Percentiles rank a stretch among this genome's conserved stretches.
phyloP scores from a whole-genome alignment of 1,140 invertebrate genomes.

The Tachypleus tridentatus region DNA sequence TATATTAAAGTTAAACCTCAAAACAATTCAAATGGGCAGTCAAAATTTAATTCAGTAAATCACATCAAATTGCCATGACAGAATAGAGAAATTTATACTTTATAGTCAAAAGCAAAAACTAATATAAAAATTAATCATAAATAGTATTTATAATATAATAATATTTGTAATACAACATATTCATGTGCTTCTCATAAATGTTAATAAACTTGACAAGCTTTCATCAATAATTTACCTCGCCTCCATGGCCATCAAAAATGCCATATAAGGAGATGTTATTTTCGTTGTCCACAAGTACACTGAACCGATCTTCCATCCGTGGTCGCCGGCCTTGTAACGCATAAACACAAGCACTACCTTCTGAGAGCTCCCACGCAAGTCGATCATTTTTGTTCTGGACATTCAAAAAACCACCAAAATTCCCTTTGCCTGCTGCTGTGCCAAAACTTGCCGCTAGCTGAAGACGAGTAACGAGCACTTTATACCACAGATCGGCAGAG shows the following conservation, averaged over 20 bases:
- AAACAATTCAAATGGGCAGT: too few species aligned
- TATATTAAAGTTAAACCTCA: too few species aligned
- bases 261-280: conserved; percentile 70
- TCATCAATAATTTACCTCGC: conserved; percentile 46
- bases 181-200: conserved; percentile 4
- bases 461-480: neutral
- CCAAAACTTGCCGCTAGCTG: neutral
- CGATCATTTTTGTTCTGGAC: neutral
- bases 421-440: neutral
- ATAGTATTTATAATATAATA: neutral
- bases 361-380: conserved; percentile 44
- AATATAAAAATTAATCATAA: neutral
- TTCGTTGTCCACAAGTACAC: conserved; percentile 53
- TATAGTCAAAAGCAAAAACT: too few species aligned
- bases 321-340: conserved; percentile 75
- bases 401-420: conserved; percentile 1
- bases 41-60: too few species aligned
- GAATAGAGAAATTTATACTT: too few species aligned
- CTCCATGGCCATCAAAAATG: conserved; percentile 90
- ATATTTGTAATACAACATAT: conserved; percentile 2
- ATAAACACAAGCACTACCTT: conserved; percentile 62
- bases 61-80: too few species aligned
- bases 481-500: neutral
- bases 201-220: conserved; percentile 6
- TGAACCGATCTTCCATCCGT: conserved; percentile 87